Conservation (phyloP, 2,888 invertebrate species). For the Campaea margaritaria region DNA sequence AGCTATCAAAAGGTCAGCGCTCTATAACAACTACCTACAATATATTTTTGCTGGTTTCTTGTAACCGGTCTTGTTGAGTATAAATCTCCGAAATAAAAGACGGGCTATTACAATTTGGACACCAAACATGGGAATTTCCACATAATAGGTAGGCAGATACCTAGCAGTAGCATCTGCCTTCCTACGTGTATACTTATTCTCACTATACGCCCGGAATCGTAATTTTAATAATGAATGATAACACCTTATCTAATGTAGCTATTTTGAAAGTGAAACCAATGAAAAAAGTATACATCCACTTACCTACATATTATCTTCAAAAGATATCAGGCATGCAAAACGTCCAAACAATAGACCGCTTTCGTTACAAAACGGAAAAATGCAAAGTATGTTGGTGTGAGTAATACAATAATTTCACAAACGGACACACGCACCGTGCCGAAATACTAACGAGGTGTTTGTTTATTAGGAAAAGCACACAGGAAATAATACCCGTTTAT, state of each 20-base stretch:
- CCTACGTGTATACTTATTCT: background rate
- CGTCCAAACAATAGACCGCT: slow-evolving; percentile 12
- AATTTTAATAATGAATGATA: too few species aligned
- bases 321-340: slow-evolving; percentile 13
- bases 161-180: background rate
- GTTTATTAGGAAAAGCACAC: slow-evolving; percentile 34
- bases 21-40: slow-evolving; percentile 10
- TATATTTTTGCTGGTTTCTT: slow-evolving; percentile 8
- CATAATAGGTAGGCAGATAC: too few species aligned
- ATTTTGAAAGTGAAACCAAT: too few species aligned
- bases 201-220: too few species aligned
- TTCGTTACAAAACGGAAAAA: slow-evolving; percentile 27
- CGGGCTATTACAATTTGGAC: background rate
- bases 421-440: slow-evolving; percentile 14
- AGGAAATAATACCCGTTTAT: slow-evolving; percentile 19
- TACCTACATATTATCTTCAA: background rate
- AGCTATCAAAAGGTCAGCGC: slow-evolving; percentile 30
- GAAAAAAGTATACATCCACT: background rate
- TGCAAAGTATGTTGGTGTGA: slow-evolving; percentile 27
- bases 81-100: background rate
- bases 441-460: slow-evolving; percentile 18
- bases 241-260: too few species aligned
- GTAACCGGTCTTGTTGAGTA: slow-evolving; percentile 11
- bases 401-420: slow-evolving; percentile 30
- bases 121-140: background rate